phyloP scores from a whole-genome alignment of 2,888 invertebrate genomes.

The Epirrhoe alternata region DNA sequence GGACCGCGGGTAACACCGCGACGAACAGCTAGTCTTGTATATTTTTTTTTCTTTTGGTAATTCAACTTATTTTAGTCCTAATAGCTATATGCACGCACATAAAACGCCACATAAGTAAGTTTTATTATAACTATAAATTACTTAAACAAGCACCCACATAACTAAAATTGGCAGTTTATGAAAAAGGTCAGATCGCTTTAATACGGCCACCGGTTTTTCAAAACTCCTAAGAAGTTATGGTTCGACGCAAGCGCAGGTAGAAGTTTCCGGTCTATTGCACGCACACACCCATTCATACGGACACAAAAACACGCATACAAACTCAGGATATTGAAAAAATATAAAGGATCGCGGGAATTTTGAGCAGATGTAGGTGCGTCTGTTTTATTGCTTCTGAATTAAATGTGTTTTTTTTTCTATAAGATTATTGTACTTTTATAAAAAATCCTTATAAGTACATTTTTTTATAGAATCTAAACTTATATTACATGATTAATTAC shows the following conservation, averaged over 20 bases:
- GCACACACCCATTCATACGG: constrained; percentile 30
- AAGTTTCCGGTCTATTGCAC: constrained; percentile 56
- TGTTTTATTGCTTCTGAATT: constrained; percentile 11
- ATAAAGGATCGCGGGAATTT: constrained; percentile 34
- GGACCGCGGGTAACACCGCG: too few species aligned
- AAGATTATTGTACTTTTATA: background rate
- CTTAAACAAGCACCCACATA: too few species aligned
- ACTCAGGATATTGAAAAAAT: constrained; percentile 42
- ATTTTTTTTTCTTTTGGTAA: too few species aligned
- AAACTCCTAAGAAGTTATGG: constrained; percentile 33
- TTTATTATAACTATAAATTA: too few species aligned
- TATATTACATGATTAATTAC: too few species aligned
- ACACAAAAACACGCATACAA: constrained; percentile 21
- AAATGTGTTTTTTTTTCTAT: background rate
- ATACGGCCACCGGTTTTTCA: background rate
- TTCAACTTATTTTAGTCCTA: too few species aligned
- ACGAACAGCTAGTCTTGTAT: too few species aligned
- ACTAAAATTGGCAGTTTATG: too few species aligned
- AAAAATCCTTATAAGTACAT: too few species aligned
- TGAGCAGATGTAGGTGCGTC: constrained; percentile 28
- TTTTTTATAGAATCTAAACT: background rate
- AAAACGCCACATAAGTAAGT: too few species aligned
- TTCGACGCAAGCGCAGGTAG: constrained; percentile 55
- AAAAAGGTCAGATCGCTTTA: background rate
- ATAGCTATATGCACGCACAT: too few species aligned